Evolutionary conservation across 2,113 vertebrate genomes (phyloP), one percentile per base, ranked within the genome.

Genomic region (Rhipidura dahli): DNA sequence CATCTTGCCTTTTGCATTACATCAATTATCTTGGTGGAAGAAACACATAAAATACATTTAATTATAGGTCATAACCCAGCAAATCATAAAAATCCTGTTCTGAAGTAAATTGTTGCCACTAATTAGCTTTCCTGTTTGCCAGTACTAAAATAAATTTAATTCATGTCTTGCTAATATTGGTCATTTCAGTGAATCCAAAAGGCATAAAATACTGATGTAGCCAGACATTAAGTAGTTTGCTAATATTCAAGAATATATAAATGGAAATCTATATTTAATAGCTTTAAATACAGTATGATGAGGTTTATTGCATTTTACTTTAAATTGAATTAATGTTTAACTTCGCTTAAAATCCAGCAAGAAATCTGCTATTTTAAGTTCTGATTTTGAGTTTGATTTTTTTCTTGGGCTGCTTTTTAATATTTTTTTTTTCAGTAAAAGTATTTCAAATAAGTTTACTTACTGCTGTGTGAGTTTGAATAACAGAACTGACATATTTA

Each of bases 1-100:
- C 51, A 69, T 94, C 70, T 82, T 94, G 83, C 83, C 93, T 87
- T 96, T 94, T 97, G 92, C 63, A 83, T 94, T 93, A 82, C 91
- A 96, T 98, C 93, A 98, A 97, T 98, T 98, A 97, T 97, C 93
- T 96, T 96, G 89, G 91, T 95, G 88, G 90, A 97, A 92, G 79
- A 98, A 98, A 97, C 76, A 95, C 65, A 96, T 89, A 97, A 97
- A 98, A 97, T 96, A 93, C 89, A 96, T 97, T 95, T 98, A 97
- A 98, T 98, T 98, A 97, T 89, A 96, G 97, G 96, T 98, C 93
- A 92, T 97, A 97, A 98, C 96, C 96, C 70, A 96, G 92, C 47
- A 98, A 97, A 98, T 98, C 92, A 97, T 91, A 78, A 97, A 97
- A 98, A 97, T 96, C 71, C 87, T 97, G 82, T 93, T 91, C 92